These are phyloP conservation scores for Wiebesia pumilae DNA, from an alignment of 1,140 invertebrate genomes.

Conservation along the genomic window DNA sequence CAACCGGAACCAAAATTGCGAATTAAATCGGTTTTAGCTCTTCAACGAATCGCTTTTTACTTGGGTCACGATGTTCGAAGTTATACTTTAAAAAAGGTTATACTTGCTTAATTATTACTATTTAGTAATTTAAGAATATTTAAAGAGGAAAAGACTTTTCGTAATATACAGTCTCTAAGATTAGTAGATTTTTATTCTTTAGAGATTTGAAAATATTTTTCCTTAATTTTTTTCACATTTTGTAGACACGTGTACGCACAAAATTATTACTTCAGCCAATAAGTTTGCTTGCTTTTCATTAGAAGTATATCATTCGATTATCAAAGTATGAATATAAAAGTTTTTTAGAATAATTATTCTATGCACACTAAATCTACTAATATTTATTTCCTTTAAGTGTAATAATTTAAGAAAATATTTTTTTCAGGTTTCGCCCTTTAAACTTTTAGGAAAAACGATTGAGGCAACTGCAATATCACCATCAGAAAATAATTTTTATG, in stretches of 20 bases:
- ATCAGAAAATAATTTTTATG: constrained; percentile 52
- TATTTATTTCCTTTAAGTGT: background rate
- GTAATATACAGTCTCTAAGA: too few species aligned
- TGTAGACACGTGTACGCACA: too few species aligned
- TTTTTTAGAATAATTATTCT: too few species aligned
- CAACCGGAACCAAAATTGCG: constrained; percentile 69
- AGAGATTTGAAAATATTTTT: constrained; percentile 7
- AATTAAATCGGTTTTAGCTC: constrained; percentile 67
- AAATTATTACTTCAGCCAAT: too few species aligned
- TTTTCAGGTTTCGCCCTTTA: constrained; percentile 66
- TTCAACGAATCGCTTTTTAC: constrained; percentile 75
- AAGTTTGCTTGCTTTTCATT: too few species aligned
- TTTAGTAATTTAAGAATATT: background rate
- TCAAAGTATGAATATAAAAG: too few species aligned
- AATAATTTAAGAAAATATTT: background rate
- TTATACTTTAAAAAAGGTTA: constrained; percentile 67
- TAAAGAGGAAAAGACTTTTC: too few species aligned
- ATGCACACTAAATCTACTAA: too few species aligned
- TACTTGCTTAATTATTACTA: background rate
- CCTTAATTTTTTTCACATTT: too few species aligned
- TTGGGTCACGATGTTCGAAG: constrained; percentile 69
- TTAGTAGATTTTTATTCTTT: too few species aligned
- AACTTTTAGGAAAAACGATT: constrained; percentile 58
- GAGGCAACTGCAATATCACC: constrained; percentile 9
- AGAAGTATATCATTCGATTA: too few species aligned